Evolutionary conservation across 1,140 invertebrate genomes (phyloP).

Genomic region (Meloidogyne exigua): DNA sequence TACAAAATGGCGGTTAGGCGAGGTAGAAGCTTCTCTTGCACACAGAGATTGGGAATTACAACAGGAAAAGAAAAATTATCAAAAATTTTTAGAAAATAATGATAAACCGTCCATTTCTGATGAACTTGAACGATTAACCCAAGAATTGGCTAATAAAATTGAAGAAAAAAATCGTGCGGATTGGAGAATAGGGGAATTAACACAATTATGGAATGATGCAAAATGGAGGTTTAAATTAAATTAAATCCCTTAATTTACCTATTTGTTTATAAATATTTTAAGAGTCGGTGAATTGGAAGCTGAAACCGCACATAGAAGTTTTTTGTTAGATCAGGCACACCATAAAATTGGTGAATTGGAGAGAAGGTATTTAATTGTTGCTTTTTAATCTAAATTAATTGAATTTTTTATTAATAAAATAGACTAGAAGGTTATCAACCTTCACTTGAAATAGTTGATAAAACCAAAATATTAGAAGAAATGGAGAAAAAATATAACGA

Average conservation of each 20-base stretch:
- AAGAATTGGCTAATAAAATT: constrained; percentile 21
- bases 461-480: constrained; percentile 7
- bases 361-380: background rate
- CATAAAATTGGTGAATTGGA: constrained; percentile 38
- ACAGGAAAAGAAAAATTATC: constrained; percentile 13
- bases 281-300: constrained; percentile 46
- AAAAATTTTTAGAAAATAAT: background rate
- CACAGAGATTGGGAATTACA: constrained; percentile 37
- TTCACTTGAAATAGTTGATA: background rate
- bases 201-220: constrained; percentile 50
- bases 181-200: constrained; percentile 39
- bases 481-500: constrained; percentile 19
- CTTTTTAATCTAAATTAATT: too few species aligned
- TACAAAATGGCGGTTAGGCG: constrained; percentile 29
- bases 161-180: constrained; percentile 30
- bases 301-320: constrained; percentile 39
- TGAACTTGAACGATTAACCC: constrained; percentile 33
- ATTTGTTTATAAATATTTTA: too few species aligned
- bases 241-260: background rate
- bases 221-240: constrained; percentile 44
- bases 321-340: constrained; percentile 40
- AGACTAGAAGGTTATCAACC: background rate
- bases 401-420: background rate
- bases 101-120: constrained; percentile 19
- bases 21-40: constrained; percentile 30